A percentile compares a stretch with the other conserved stretches of the same genome.
phyloP scores from a whole-genome alignment of 2,113 vertebrate species.

The Phalacrocorax pelagicus region DNA sequence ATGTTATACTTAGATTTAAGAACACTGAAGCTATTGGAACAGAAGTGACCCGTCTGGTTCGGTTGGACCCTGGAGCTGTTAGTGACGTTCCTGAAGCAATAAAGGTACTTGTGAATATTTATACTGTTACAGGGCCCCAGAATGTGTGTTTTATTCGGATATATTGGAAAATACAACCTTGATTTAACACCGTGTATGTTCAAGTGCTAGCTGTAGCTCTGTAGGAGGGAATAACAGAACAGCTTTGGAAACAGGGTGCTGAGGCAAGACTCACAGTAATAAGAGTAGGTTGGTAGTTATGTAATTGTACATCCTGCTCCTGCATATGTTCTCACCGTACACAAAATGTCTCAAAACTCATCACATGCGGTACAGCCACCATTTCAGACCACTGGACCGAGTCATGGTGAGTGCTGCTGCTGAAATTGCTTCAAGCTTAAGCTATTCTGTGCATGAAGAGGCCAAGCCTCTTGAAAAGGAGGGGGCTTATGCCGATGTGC shows the following conservation, averaged over 20 bases:
- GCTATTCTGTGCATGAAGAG: neutral
- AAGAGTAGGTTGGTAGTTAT: neutral
- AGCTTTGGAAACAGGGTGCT: neutral
- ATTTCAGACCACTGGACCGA: neutral
- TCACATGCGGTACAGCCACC: neutral
- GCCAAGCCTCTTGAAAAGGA: neutral
- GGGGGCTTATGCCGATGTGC: neutral
- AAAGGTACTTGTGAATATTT: conserved; percentile 74
- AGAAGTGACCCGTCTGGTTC: conserved; percentile 93
- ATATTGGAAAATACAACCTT: neutral
- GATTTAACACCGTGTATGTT: neutral
- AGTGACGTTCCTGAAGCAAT: conserved; percentile 93
- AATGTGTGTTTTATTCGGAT: neutral
- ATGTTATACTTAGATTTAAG: conserved; percentile 83
- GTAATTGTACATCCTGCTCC: neutral
- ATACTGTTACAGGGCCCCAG: neutral
- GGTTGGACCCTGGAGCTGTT: conserved; percentile 92
- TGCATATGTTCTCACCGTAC: neutral
- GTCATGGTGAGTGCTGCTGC: neutral
- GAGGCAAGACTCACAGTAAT: neutral
- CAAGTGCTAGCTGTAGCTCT: neutral
- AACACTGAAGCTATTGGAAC: conserved; percentile 93
- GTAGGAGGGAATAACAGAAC: neutral
- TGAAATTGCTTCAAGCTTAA: neutral
- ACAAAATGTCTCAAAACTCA: neutral